A percentile compares a stretch with the other conserved stretches of the same genome.
phyloP scores from a whole-genome alignment of 2,888 invertebrate species.

The Apodemia duryi region DNA sequence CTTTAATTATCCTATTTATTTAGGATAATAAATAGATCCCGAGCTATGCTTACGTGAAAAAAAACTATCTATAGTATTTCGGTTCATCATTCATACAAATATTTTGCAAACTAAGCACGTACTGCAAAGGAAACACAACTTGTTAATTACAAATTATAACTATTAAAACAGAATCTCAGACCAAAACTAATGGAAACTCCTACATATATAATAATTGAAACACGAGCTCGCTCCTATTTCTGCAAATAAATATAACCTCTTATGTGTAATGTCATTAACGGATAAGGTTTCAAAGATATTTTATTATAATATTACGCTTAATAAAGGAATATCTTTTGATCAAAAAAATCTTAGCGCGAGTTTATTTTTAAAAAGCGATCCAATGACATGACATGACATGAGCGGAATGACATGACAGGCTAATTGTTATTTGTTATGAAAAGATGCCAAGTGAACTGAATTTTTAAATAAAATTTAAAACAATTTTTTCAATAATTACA shows the following conservation, averaged over 20 bases:
- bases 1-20: no score
- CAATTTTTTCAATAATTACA: neutral
- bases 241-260: neutral
- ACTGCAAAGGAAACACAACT: neutral
- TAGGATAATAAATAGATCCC: no score
- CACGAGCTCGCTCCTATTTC: neutral
- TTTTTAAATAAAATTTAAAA: neutral
- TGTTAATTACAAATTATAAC: neutral
- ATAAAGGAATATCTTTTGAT: neutral
- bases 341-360: neutral
- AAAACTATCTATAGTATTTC: no score
- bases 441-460: neutral
- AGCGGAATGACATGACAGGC: neutral
- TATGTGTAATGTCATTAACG: neutral
- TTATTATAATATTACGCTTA: neutral
- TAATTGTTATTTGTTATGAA: slow-evolving; percentile 11
- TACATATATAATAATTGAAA: neutral
- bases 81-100: no score
- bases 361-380: neutral
- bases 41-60: no score
- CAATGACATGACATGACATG: neutral
- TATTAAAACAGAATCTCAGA: neutral
- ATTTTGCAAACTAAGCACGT: no score
- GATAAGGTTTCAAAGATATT: neutral
- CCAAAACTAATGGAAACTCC: neutral